phyloP scores from a whole-genome alignment of 2,113 vertebrate species.

The Lophius piscatorius region DNA sequence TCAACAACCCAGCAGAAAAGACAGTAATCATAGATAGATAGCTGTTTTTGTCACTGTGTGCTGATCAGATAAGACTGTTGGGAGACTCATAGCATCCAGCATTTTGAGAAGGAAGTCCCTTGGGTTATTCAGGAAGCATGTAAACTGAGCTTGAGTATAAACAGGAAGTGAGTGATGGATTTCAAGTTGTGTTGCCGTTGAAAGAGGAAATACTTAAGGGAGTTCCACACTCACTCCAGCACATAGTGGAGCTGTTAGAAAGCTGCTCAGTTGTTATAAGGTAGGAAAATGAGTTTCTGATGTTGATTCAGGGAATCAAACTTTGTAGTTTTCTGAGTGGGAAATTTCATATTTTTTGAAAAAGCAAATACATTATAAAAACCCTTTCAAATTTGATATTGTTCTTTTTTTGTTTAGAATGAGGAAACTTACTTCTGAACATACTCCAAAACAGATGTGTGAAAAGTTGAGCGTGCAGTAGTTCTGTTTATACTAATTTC shows the following conservation, averaged over 20 bases:
- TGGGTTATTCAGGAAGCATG: slow-evolving; percentile 65
- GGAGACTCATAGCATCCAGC: slow-evolving; percentile 44
- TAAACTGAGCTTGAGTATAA: slow-evolving; percentile 60
- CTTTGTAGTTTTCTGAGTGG: too few species aligned
- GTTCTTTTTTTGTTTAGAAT: background rate
- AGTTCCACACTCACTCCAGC: slow-evolving; percentile 39
- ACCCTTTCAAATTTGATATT: too few species aligned
- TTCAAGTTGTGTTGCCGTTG: slow-evolving; percentile 45
- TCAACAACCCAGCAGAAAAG: too few species aligned
- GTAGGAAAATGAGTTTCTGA: slow-evolving; percentile 25
- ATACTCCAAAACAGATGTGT: too few species aligned
- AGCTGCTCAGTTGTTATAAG: slow-evolving; percentile 24
- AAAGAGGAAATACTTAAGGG: slow-evolving; percentile 36
- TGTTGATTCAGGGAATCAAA: background rate
- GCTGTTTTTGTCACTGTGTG: slow-evolving; percentile 39
- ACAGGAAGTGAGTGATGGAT: slow-evolving; percentile 73
- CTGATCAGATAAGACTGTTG: slow-evolving; percentile 57
- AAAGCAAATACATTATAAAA: background rate
- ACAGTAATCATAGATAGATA: too few species aligned
- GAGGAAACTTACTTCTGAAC: too few species aligned
- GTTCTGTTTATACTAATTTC: too few species aligned
- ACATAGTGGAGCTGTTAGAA: slow-evolving; percentile 32
- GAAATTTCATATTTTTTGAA: background rate
- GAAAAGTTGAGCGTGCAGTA: too few species aligned
- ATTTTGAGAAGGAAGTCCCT: slow-evolving; percentile 57